phyloP scores from a whole-genome alignment of 2,888 invertebrate species.

The Nasonovia ribisnigri region DNA sequence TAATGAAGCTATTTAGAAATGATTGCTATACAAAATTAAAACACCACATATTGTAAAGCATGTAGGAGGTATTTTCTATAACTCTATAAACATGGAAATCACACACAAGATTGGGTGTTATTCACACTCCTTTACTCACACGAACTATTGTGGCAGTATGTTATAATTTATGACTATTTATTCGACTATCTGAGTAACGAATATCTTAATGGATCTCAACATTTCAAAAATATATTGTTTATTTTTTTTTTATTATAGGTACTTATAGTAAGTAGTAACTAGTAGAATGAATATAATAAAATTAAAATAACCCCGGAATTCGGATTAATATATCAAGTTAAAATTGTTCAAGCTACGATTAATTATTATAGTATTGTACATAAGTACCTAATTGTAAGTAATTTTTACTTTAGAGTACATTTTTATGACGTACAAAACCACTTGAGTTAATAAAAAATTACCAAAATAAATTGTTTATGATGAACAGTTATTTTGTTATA shows the following conservation, averaged over 20 bases:
- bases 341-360: not conserved
- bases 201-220: not conserved
- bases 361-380: too few relatives aligned
- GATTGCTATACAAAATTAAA: not conserved
- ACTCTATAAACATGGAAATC: not conserved
- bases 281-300: not conserved
- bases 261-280: too few relatives aligned
- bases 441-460: not conserved
- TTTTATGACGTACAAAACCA: not conserved
- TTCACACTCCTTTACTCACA: not conserved
- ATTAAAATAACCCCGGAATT: not conserved
- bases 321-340: not conserved
- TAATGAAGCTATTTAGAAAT: not conserved
- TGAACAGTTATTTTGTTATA: not conserved
- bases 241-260: not conserved
- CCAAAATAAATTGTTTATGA: not conserved
- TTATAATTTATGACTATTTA: not conserved
- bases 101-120: not conserved
- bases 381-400: not conserved
- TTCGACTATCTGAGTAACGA: not conserved
- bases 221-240: not conserved
- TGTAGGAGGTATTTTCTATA: not conserved
- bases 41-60: too few relatives aligned
- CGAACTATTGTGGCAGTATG: not conserved
- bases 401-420: not conserved